phyloP scores from a whole-genome alignment of 2,797 vertebrate genomes.

The Dendrocincla fuliginosa region DNA sequence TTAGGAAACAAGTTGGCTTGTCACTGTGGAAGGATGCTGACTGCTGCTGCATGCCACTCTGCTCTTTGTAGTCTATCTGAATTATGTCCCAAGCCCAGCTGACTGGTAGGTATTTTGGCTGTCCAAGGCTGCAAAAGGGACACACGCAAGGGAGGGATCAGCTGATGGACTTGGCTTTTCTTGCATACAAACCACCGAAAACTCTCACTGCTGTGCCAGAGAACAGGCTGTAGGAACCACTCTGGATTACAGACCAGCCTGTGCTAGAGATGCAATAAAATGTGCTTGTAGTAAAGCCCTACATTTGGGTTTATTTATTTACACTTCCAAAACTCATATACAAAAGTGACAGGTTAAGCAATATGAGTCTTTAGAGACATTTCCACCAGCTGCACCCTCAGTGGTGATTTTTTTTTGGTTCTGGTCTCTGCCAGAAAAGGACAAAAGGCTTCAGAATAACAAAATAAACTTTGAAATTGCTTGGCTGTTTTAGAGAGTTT shows the following conservation, averaged over 20 bases:
- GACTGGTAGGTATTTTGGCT: neutral
- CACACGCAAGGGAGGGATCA: fast-evolving
- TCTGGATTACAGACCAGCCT: neutral
- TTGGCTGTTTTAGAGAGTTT: constrained; percentile 40
- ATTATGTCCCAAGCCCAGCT: neutral
- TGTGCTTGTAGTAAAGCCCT: neutral
- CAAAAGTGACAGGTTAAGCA: constrained; percentile 13
- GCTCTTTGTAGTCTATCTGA: neutral
- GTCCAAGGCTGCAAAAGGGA: neutral
- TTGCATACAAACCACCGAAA: neutral
- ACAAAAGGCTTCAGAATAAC: constrained; percentile 30
- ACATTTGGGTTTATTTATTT: constrained; percentile 10
- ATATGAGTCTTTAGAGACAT: neutral
- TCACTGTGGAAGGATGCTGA: neutral
- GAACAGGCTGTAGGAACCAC: neutral
- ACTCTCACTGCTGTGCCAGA: neutral
- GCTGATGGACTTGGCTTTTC: neutral
- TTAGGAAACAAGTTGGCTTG: neutral
- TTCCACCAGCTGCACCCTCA: constrained; percentile 13
- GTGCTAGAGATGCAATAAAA: neutral
- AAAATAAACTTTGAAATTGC: constrained; percentile 55
- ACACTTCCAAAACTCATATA: neutral
- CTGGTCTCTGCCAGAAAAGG: constrained; percentile 32
- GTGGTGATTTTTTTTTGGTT: neutral
- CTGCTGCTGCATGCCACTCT: fast-evolving